A percentile compares a stretch with the other conserved stretches of the same genome.
Conservation (phyloP, 1,140 invertebrate species). For the Nephila pilipes region DNA sequence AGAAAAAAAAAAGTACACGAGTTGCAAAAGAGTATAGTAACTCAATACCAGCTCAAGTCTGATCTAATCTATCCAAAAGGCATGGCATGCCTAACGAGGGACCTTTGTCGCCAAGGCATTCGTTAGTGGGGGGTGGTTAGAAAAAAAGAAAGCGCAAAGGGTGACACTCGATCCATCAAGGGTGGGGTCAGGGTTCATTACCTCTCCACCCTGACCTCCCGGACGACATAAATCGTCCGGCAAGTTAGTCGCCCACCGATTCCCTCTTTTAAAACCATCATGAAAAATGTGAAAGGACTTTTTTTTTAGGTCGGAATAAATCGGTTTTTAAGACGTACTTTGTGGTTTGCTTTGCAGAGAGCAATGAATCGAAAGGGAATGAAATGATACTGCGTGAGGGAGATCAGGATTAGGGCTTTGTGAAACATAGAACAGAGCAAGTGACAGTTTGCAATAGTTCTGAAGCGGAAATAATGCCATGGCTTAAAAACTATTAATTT, state of each 20-base stretch:
- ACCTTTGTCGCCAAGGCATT: background rate
- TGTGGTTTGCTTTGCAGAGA: background rate
- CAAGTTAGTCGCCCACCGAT: background rate
- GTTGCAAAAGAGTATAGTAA: background rate
- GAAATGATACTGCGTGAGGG: constrained; percentile 6
- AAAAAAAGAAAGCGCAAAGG: background rate
- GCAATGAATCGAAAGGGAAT: constrained; percentile 1
- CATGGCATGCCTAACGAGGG: constrained; percentile 55
- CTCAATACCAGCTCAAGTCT: background rate
- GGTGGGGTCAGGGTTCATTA: constrained; percentile 74
- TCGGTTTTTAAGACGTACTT: constrained; percentile 66
- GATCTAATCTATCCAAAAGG: constrained; percentile 63
- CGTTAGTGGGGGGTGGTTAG: background rate
- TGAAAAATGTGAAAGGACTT: constrained; percentile 11
- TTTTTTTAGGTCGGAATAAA: constrained; percentile 47
- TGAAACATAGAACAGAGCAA: background rate
- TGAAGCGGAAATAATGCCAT: background rate
- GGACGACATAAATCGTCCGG: constrained; percentile 74
- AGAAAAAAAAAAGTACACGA: background rate
- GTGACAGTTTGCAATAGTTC: background rate
- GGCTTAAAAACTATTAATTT: no score
- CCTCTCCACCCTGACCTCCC: constrained; percentile 69
- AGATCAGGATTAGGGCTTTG: background rate
- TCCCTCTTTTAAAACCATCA: constrained; percentile 35
- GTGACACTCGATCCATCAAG: constrained; percentile 71